Evolutionary conservation across 1,140 invertebrate species (phyloP).

Genomic region (Asbolus verrucosus): DNA sequence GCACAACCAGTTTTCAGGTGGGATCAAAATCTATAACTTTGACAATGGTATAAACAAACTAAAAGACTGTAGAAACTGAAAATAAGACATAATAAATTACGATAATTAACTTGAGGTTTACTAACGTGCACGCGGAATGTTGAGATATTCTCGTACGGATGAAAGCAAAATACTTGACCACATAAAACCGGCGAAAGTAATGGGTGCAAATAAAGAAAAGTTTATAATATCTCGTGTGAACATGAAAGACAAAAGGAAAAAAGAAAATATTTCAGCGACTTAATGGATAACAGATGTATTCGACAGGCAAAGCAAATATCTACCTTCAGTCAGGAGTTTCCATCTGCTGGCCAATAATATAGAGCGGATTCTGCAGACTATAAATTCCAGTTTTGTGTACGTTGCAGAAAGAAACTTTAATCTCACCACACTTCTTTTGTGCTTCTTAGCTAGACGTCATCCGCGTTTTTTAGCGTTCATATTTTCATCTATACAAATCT

Average conservation of each 20-base stretch:
- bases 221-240: constrained; percentile 29
- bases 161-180: too few relatives aligned
- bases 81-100: too few relatives aligned
- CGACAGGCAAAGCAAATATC: constrained; percentile 50
- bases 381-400: constrained; percentile 52
- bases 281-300: constrained; percentile 51
- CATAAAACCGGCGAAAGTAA: too few relatives aligned
- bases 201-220: too few relatives aligned
- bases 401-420: constrained; percentile 52
- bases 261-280: constrained; percentile 44
- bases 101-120: too few relatives aligned
- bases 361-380: constrained; percentile 47
- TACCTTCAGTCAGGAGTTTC: constrained; percentile 45
- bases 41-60: too few relatives aligned
- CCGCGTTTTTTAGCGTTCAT: constrained; percentile 32
- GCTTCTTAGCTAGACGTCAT: constrained; percentile 32
- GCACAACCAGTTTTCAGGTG: too few relatives aligned
- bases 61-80: too few relatives aligned
- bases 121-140: too few relatives aligned
- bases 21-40: too few relatives aligned
- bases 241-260: constrained; percentile 31
- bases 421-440: constrained; percentile 44
- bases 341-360: constrained; percentile 47
- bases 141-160: too few relatives aligned
- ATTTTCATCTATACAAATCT: constrained; percentile 47